phyloP scores from a whole-genome alignment of 2,888 invertebrate genomes.

The Chaitophorus viminalis region DNA sequence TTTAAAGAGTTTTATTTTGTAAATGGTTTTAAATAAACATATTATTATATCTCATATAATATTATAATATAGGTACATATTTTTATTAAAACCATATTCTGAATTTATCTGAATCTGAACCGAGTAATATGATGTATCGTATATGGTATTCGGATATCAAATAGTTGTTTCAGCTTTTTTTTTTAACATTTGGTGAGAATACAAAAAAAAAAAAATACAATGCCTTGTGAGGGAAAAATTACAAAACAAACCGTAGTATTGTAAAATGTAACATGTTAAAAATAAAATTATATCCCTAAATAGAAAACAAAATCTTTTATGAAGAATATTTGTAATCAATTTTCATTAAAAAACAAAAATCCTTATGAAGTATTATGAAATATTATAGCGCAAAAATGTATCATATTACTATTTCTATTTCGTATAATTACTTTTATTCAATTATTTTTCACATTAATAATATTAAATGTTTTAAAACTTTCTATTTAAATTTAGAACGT shows the following conservation, averaged over 20 bases:
- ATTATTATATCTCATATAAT: background rate
- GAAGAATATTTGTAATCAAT: no score
- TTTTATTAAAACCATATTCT: background rate
- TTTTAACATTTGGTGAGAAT: background rate
- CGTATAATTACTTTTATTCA: no score
- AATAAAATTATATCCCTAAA: no score
- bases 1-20: background rate
- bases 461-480: no score
- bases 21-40: background rate
- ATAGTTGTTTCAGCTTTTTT: background rate
- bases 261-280: background rate
- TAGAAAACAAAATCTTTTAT: no score
- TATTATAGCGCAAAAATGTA: no score
- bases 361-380: no score
- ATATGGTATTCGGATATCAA: conserved; percentile 28
- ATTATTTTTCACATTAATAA: no score
- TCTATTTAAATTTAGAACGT: no score
- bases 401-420: no score
- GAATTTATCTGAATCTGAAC: conserved; percentile 5
- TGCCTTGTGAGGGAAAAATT: background rate
- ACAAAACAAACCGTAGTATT: background rate
- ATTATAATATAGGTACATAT: background rate
- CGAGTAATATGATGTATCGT: conserved; percentile 21
- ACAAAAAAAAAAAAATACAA: background rate
- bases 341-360: background rate